These are phyloP conservation scores for Hafferia zeledoni DNA, from an alignment of 2,797 vertebrate species.

Conservation along the genomic window DNA sequence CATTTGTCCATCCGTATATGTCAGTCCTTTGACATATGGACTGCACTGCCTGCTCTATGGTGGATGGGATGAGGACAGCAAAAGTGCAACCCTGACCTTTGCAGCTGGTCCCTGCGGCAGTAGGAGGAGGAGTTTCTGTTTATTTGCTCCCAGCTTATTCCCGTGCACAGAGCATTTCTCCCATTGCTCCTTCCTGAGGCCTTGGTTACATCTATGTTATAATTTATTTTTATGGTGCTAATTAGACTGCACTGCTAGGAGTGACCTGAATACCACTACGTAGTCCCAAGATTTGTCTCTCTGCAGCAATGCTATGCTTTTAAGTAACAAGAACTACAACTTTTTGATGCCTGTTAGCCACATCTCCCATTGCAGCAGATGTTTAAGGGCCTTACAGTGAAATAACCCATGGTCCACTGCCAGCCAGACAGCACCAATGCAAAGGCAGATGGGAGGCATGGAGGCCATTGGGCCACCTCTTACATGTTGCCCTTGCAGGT, in stretches of 20 bases:
- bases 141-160: background rate
- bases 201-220: background rate
- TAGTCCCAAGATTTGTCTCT: background rate
- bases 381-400: background rate
- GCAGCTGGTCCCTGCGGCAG: background rate
- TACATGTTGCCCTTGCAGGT: background rate
- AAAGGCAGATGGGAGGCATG: background rate
- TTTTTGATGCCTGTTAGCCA: background rate
- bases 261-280: background rate
- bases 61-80: background rate
- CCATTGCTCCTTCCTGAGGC: background rate
- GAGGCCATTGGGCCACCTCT: background rate
- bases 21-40: background rate
- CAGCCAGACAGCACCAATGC: background rate
- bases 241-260: background rate
- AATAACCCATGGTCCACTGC: background rate
- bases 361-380: background rate
- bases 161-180: background rate
- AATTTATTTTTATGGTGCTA: background rate
- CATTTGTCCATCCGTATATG: accelerated
- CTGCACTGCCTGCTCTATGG: background rate
- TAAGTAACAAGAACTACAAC: background rate
- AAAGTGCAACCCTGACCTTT: background rate
- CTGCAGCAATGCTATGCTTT: accelerated
- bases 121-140: background rate